Base-by-base conservation (phyloP, 2,888 invertebrate species). In the Habrosyne pyritoides region DNA sequence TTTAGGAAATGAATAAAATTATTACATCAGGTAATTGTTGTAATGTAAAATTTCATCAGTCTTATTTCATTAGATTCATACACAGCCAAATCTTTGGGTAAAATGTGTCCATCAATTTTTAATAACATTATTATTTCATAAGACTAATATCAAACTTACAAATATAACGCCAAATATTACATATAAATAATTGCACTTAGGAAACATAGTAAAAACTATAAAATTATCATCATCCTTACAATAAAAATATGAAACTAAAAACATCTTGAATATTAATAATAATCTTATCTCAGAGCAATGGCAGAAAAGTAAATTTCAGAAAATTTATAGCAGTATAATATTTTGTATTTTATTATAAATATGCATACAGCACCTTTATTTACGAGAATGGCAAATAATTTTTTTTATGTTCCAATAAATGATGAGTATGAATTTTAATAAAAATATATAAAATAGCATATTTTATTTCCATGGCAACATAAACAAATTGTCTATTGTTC, bases 41-140 rank as follows among this genome's bases (percentile, higher is more conserved):
- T 10, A 48, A 18, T 49, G 64, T 68, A 74, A 68, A 73, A 72
- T 75, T 71, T 71, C 68, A 69, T 85, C 87, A 87, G 88, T 88
- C 88, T 87, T 73, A 72, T 69, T 75, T 70, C 75, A 71, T 73
- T 76, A 66, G 69, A 76, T 69, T 65, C 63, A 63, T 69, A 80
- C 89, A 91, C 91, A 90, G 90, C 90, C 90, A 82, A 87, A 86
- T 85, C 89, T 90, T 90, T 89, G 89, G 86, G 77, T 78, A 76
- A 63, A 67, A 67, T 63, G 52, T 30, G 53, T 56, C 53, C 28
- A 52, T 14, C 28, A 47, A 50, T 33, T 50, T 55, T 47, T 47
- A 59, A 57, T 52, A 48, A 60, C n/a, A n/a, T n/a, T 55, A 56
- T 42, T 67, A 58, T 60, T 61, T 64, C 53, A 64, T 57, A 59